Conservation (phyloP, 2,797 vertebrate genomes). For the Myotis pilosus region DNA sequence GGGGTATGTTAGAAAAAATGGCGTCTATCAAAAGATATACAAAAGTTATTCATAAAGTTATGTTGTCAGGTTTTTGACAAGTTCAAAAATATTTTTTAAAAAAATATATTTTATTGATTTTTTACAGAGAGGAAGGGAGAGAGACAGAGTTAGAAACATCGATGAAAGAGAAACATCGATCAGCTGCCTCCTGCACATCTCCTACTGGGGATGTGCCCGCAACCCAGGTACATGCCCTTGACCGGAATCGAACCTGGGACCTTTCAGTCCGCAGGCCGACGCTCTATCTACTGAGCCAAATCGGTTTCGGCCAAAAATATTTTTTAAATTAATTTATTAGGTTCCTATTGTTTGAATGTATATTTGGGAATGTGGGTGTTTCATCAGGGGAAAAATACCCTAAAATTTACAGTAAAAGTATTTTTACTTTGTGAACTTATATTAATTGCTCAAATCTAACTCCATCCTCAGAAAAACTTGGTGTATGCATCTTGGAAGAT, state of each 20-base stretch:
- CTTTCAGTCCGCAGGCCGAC: too few relatives aligned
- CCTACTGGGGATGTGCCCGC: too few relatives aligned
- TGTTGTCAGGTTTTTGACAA: not conserved
- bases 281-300: too few relatives aligned
- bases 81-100: not conserved
- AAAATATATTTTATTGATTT: too few relatives aligned
- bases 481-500: not conserved
- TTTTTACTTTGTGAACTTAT: conserved; percentile 18
- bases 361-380: not conserved
- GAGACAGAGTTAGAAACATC: too few relatives aligned
- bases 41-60: conserved; percentile 11
- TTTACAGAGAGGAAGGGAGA: too few relatives aligned
- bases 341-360: not conserved
- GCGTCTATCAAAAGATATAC: not conserved
- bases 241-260: too few relatives aligned
- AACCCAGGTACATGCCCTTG: too few relatives aligned
- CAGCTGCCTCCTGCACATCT: too few relatives aligned
- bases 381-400: not conserved
- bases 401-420: not conserved
- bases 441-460: not conserved
- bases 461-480: not conserved
- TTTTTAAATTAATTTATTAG: not conserved
- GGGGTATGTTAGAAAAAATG: not conserved
- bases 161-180: too few relatives aligned
- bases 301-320: too few relatives aligned